Conservation (phyloP, 2,113 vertebrate species). For the Heterocephalus glaber region DNA sequence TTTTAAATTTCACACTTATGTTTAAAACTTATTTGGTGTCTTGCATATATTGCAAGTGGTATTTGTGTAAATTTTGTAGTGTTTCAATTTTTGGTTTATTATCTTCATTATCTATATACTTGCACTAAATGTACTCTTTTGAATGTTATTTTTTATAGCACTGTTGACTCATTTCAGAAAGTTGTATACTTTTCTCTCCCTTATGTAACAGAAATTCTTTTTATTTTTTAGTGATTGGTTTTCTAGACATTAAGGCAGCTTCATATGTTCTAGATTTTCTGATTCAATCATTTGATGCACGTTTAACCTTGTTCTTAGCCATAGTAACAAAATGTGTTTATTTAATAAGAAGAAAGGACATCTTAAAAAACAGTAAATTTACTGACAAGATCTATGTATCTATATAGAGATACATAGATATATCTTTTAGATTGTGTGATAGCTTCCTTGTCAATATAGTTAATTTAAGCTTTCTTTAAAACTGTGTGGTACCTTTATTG, state of each 20-base stretch:
- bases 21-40: conserved; percentile 70
- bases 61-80: conserved; percentile 71
- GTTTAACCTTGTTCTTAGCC: conserved; percentile 44
- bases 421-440: not conserved
- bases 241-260: conserved; percentile 54
- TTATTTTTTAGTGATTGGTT: conserved; percentile 50
- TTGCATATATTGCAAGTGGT: conserved; percentile 54
- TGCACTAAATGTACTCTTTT: conserved; percentile 75
- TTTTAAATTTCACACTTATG: conserved; percentile 72
- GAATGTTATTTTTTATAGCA: conserved; percentile 65
- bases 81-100: conserved; percentile 22
- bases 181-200: conserved; percentile 6
- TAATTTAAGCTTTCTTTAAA: conserved; percentile 40
- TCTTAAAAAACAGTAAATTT: conserved; percentile 60
- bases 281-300: conserved; percentile 29
- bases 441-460: conserved; percentile 46
- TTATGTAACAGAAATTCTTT: conserved; percentile 54
- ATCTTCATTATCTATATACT: conserved; percentile 53
- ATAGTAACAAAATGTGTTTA: conserved; percentile 48
- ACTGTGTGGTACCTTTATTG: conserved; percentile 30
- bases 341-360: conserved; percentile 55
- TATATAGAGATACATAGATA: not conserved
- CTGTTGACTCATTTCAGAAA: conserved; percentile 74
- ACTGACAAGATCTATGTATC: conserved; percentile 18
- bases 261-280: conserved; percentile 53